Evolutionary conservation across 2,888 invertebrate genomes (phyloP), one percentile per base, ranked within the genome.

Genomic region (Dilophus febrilis): DNA sequence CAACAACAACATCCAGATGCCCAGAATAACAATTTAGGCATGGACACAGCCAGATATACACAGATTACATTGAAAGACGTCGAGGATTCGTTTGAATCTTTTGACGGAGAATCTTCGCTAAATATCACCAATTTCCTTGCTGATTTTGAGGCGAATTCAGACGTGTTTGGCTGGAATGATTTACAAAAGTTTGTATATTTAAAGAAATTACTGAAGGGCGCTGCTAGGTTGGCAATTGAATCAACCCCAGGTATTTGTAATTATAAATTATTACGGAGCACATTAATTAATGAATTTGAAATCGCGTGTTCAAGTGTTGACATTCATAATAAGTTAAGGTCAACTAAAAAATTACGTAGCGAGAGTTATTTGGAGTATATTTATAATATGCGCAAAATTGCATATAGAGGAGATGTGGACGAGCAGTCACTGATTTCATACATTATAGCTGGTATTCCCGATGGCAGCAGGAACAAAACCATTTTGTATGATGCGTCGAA

Each of bases 301-400:
- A 31, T 33, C 7, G 16, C 32, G 3, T 22, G 37, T 17, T 40
- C 42, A 10, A 35, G 40, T 19, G 31, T 44, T 13, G 40, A 36
- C 10, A 17, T 45, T 19, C 40, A 45, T 26, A 38, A 41, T 30
- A 33, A 27, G 10, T 34, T 40, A 4, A 38, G 35, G 10, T 28
- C 14, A 6, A 19, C 39, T 7, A 42, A 34, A n/a, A 46, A 46
- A 17, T 35, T 28, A 22, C 10, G 10, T 1, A 31, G 13, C 4
- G 46, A 41, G 27, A 41, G 36, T 4, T 42, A 38, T 18, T 29
- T 44, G 7, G 40, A 42, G 17, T 44, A 44, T 22, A 28, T 40
- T 31, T 45, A 42, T 18, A 11, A 34, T 10, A 44, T 46, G 41
- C 41, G 41, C 19, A 40, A 42, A 35, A 44, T 41, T 3, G 40